Evolutionary conservation across 2,113 vertebrate species (phyloP).

Genomic region (Eleginops maclovinus): DNA sequence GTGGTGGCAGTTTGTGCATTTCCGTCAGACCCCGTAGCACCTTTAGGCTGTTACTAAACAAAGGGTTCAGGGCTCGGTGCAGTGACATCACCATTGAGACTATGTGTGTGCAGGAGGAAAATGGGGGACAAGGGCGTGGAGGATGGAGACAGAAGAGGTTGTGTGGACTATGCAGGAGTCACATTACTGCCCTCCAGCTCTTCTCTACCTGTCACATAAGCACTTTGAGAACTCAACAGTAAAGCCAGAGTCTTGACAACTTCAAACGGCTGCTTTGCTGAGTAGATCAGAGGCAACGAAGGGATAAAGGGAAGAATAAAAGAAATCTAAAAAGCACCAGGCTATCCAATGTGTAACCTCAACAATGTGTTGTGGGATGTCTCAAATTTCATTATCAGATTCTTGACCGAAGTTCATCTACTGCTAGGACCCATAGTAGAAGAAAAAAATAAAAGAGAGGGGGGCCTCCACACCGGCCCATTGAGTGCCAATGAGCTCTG

Average conservation of each 20-base stretch:
- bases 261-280: slow-evolving; percentile 72
- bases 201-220: slow-evolving; percentile 73
- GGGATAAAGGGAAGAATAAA: slow-evolving; percentile 59
- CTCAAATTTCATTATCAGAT: slow-evolving; percentile 61
- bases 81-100: slow-evolving; percentile 62
- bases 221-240: slow-evolving; percentile 73
- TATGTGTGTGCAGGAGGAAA: slow-evolving; percentile 24
- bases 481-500: slow-evolving; percentile 65
- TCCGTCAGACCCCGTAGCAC: slow-evolving; percentile 56
- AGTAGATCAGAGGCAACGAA: slow-evolving; percentile 64
- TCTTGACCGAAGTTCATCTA: slow-evolving; percentile 45
- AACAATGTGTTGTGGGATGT: slow-evolving; percentile 44
- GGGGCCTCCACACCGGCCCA: slow-evolving; percentile 31
- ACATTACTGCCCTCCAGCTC: slow-evolving; percentile 70
- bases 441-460: background rate
- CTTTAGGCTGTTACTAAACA: slow-evolving; percentile 68
- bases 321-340: slow-evolving; percentile 50
- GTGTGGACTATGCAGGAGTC: slow-evolving; percentile 65
- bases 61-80: slow-evolving; percentile 39
- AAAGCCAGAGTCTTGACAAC: slow-evolving; percentile 68
- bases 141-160: slow-evolving; percentile 46
- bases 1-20: slow-evolving; percentile 18
- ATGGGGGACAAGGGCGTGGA: slow-evolving; percentile 47
- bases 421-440: slow-evolving; percentile 23
- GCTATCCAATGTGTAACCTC: slow-evolving; percentile 32